Evolutionary conservation across 2,113 vertebrate genomes (phyloP), one percentile per base, ranked within the genome.

Genomic region (Onychorhynchus coronatus): DNA sequence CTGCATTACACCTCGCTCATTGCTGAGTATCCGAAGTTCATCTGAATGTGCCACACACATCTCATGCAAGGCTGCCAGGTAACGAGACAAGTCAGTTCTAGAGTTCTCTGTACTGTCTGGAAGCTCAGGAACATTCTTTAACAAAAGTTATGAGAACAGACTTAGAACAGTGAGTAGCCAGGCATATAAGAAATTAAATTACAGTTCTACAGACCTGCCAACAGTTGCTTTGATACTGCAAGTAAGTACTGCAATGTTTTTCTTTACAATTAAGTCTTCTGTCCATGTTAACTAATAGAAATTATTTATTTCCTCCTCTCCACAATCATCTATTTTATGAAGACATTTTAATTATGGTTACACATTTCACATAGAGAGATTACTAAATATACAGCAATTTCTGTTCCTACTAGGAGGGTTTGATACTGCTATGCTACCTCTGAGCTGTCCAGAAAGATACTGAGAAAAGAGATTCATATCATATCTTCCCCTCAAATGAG

Each of bases 31-130:
- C 92, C 99, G 98, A 50, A 99, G 99, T 96, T 99, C 99, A 65
- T 99, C 99, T 20, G 99, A 99, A 97, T 99, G 99, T 58, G 98
- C 97, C 89, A 98, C 98, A 66, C 99, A 99, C 58, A 99, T 98
- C 96, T 99, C 99, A 15, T 99, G 99, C 96, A 99, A 91, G 67
- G 99, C 99, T 46, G 99, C 99, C 96, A 99, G 98, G 91, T 99
- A 98, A 91, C 99, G 99, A 67, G 99, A 99, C 91, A 99, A 93
- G 97, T 99, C 99, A 37, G 98, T 99, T 98, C 98, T 99, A 98
- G 99, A 99, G 97, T 98, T 98, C 95, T 99, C 99, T 95, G 98
- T 98, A 98, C 98, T 96, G 97, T 99, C 99, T 41, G 99, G 99
- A 94, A 99, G 98, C 71, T 99, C 99, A 66, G 98, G 99, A 90